These are phyloP conservation scores for Drosophila fuyamai DNA, from an alignment of 1,140 invertebrate species.

Conservation along the genomic window DNA sequence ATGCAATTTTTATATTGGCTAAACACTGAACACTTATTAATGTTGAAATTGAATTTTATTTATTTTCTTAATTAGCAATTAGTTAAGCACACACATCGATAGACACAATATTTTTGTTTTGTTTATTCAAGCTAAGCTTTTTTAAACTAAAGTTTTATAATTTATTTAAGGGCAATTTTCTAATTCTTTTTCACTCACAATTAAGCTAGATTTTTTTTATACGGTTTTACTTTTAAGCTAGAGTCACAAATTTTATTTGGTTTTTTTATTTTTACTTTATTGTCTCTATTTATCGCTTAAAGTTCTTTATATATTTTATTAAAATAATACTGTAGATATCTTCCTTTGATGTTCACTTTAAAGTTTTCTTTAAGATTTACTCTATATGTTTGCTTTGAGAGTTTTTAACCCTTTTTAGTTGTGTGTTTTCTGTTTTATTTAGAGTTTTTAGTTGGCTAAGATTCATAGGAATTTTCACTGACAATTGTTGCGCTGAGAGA, in stretches of 20 bases:
- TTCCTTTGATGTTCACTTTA: constrained; percentile 42
- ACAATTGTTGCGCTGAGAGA: constrained; percentile 50
- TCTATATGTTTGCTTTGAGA: constrained; percentile 24
- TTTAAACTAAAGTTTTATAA: constrained; percentile 18
- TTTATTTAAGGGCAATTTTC: constrained; percentile 43
- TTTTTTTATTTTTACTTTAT: constrained; percentile 51
- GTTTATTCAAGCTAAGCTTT: constrained; percentile 64
- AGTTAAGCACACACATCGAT: constrained; percentile 58
- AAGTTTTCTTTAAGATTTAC: constrained; percentile 7
- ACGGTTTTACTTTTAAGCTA: constrained; percentile 29
- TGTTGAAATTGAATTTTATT: constrained; percentile 31
- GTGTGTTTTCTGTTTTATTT: constrained; percentile 1
- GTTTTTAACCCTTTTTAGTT: constrained; percentile 51
- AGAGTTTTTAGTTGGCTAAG: constrained; percentile 26
- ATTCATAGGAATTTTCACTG: constrained; percentile 44
- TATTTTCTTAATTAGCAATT: constrained; percentile 39
- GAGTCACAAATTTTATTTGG: constrained; percentile 47
- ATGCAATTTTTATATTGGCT: constrained; percentile 33
- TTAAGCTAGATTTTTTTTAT: constrained; percentile 39
- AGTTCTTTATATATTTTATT: constrained; percentile 29
- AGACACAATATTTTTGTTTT: constrained; percentile 35
- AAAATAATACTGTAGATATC: constrained; percentile 55
- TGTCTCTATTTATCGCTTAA: constrained; percentile 54
- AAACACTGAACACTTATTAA: constrained; percentile 62
- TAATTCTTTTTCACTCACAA: constrained; percentile 43